Evolutionary conservation across 2,888 invertebrate genomes (phyloP).

Genomic region (Eupithecia dodoneata): DNA sequence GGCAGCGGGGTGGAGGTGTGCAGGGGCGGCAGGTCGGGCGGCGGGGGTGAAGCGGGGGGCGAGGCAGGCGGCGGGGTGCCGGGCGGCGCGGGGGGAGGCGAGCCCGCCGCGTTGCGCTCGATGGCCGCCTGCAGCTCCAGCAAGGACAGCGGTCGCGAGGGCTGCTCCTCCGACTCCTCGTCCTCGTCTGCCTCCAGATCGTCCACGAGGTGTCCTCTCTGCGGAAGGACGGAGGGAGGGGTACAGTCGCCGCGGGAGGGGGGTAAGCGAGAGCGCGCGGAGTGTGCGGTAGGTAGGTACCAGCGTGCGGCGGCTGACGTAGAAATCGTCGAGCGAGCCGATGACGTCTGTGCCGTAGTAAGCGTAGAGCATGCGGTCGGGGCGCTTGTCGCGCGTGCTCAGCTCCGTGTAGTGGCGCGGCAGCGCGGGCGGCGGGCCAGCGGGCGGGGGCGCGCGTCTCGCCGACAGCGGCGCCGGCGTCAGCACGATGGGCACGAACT

Average conservation of each 20-base stretch:
- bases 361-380: slow-evolving; percentile 60
- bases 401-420: slow-evolving; percentile 73
- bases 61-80: slow-evolving; percentile 39
- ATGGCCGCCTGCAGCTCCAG: slow-evolving; percentile 70
- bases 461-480: slow-evolving; percentile 38
- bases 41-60: slow-evolving; percentile 37
- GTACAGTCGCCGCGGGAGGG: not conserved
- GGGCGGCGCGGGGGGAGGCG: slow-evolving; percentile 36
- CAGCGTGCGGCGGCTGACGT: slow-evolving; percentile 65
- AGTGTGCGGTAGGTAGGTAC: not conserved
- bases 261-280: not conserved
- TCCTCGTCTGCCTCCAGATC: slow-evolving; percentile 53
- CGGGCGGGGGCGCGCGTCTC: slow-evolving; percentile 45
- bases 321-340: slow-evolving; percentile 71
- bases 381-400: slow-evolving; percentile 66
- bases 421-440: slow-evolving; percentile 72
- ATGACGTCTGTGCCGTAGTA: slow-evolving; percentile 66
- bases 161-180: slow-evolving; percentile 12
- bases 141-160: slow-evolving; percentile 57
- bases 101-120: slow-evolving; percentile 54
- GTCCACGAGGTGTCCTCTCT: slow-evolving; percentile 67
- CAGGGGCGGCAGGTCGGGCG: slow-evolving; percentile 6
- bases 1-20: slow-evolving; percentile 27
- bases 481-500: slow-evolving; percentile 52
- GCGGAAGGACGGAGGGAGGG: slow-evolving; percentile 5